Conservation (phyloP, 2,888 invertebrate genomes). For the Cheilosia scutellata region DNA sequence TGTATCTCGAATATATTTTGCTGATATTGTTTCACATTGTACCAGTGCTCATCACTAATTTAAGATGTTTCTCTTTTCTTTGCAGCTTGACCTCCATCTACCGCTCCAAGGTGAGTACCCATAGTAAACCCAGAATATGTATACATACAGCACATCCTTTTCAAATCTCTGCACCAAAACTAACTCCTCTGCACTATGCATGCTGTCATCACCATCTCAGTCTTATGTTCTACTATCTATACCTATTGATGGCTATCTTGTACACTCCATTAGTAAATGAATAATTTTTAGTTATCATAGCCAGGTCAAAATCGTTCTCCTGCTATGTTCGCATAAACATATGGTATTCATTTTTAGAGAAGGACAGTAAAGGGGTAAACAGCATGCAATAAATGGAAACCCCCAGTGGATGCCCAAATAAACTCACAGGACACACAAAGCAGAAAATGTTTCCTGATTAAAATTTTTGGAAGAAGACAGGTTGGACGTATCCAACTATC, state of each 20-base stretch:
- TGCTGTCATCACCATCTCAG: slow-evolving; percentile 43
- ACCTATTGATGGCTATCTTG: slow-evolving; percentile 44
- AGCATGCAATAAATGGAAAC: slow-evolving; percentile 53
- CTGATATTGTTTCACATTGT: slow-evolving; percentile 10
- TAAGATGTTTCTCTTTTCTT: slow-evolving; percentile 38
- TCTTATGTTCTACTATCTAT: slow-evolving; percentile 22
- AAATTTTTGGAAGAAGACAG: slow-evolving; percentile 35
- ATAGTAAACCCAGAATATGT: not conserved
- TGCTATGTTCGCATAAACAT: not conserved
- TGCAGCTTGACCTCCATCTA: slow-evolving; percentile 69
- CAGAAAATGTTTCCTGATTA: slow-evolving; percentile 48
- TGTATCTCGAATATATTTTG: slow-evolving; percentile 15
- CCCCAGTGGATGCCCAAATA: slow-evolving; percentile 18
- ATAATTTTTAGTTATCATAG: slow-evolving; percentile 56
- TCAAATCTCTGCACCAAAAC: slow-evolving; percentile 20
- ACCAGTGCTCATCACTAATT: slow-evolving; percentile 26
- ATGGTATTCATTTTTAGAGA: not conserved
- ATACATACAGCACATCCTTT: slow-evolving; percentile 1
- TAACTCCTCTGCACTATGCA: slow-evolving; percentile 49
- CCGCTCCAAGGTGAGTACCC: slow-evolving; percentile 63
- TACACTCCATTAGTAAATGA: slow-evolving; percentile 70
- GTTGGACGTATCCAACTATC: not conserved
- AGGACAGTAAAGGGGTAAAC: slow-evolving; percentile 3
- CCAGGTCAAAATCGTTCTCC: not conserved
- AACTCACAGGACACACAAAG: slow-evolving; percentile 12